phyloP scores from a whole-genome alignment of 1,140 invertebrate species.

The Pachypeltis micranthus region DNA sequence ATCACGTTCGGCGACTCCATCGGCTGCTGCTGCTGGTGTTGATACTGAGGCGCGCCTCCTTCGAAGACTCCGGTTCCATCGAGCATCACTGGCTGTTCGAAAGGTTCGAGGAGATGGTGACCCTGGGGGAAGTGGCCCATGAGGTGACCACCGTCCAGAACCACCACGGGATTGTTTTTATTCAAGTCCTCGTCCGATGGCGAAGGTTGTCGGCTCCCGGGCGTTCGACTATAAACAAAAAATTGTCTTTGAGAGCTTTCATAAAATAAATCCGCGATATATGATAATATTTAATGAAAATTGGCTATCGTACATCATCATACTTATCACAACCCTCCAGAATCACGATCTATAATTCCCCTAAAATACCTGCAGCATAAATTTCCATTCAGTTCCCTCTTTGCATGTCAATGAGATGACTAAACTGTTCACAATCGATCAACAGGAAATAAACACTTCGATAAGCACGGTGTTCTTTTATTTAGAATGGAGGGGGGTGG shows the following conservation, averaged over 20 bases:
- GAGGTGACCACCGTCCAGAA: slow-evolving; percentile 38
- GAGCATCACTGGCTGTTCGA: slow-evolving; percentile 27
- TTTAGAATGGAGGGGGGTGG: no score
- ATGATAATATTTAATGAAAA: no score
- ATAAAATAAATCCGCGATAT: no score
- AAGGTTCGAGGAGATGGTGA: slow-evolving; percentile 30
- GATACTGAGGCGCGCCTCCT: slow-evolving; percentile 27
- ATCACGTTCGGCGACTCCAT: slow-evolving; percentile 37
- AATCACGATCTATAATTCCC: no score
- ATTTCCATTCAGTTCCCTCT: no score
- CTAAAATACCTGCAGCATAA: no score
- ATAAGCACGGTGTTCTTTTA: no score
- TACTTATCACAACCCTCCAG: no score
- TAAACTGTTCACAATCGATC: no score
- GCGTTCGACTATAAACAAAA: slow-evolving; percentile 55
- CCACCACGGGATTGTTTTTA: slow-evolving; percentile 39
- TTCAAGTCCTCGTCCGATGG: slow-evolving; percentile 72
- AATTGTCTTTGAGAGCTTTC: neutral
- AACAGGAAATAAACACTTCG: no score
- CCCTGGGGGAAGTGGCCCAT: slow-evolving; percentile 42
- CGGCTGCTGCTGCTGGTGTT: slow-evolving; percentile 42
- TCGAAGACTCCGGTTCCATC: slow-evolving; percentile 21
- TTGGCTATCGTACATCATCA: no score
- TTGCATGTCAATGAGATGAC: no score
- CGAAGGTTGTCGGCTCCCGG: slow-evolving; percentile 79